Conservation (phyloP, 2,888 invertebrate genomes). For the Cryptosula pallasiana region DNA sequence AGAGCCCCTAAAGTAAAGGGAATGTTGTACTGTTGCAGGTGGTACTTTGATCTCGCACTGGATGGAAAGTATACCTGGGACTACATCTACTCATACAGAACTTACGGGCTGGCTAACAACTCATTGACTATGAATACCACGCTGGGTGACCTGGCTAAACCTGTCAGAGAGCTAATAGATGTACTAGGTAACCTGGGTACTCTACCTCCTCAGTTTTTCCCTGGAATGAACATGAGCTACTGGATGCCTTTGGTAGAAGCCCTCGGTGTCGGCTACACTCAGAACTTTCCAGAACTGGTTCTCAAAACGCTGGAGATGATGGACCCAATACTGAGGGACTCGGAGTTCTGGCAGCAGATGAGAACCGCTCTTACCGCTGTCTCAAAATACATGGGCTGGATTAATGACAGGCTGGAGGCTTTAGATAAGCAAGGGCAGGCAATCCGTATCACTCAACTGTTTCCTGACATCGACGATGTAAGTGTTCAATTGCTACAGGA, state of each 20-base stretch:
- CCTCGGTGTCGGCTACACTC: background rate
- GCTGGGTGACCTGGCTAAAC: slow-evolving; percentile 25
- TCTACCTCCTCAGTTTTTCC: slow-evolving; percentile 23
- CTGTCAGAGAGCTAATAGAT: slow-evolving; percentile 3
- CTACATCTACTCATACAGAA: background rate
- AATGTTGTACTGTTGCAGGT: too few species aligned
- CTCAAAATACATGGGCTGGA: slow-evolving; percentile 25
- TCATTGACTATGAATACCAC: slow-evolving; percentile 28
- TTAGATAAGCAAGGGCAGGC: slow-evolving; percentile 10
- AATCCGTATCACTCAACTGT: slow-evolving; percentile 31
- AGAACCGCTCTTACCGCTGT: slow-evolving; percentile 1
- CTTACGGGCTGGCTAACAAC: too few species aligned
- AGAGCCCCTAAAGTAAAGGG: too few species aligned
- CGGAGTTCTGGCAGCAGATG: slow-evolving; percentile 23
- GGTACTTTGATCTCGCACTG: background rate
- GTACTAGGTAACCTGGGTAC: slow-evolving; percentile 8
- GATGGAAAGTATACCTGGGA: background rate
- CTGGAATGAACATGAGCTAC: slow-evolving; percentile 16
- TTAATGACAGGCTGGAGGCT: slow-evolving; percentile 23
- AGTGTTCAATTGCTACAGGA: too few species aligned
- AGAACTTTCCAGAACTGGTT: background rate
- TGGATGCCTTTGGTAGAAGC: slow-evolving; percentile 25
- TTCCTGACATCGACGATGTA: slow-evolving; percentile 31
- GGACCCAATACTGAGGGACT: slow-evolving; percentile 25
- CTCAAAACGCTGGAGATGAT: slow-evolving; percentile 14